Evolutionary conservation across 2,113 vertebrate genomes (phyloP).

Genomic region (Mellivora capensis): DNA sequence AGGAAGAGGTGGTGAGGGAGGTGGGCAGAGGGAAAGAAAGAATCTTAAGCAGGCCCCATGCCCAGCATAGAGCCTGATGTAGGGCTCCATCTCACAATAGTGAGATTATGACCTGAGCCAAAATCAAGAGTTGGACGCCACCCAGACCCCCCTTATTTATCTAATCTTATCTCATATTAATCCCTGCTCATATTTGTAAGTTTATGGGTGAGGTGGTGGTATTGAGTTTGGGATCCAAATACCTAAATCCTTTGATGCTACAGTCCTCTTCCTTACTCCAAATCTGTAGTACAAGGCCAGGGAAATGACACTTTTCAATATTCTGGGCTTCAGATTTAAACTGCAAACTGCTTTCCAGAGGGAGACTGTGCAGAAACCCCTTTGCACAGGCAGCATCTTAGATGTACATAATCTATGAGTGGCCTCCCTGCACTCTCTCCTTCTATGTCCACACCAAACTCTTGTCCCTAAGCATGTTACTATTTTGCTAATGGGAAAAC

Average conservation of each 20-base stretch:
- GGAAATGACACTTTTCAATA: neutral
- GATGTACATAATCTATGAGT: too few relatives aligned
- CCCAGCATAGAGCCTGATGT: neutral
- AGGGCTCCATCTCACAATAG: neutral
- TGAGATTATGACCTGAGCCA: neutral
- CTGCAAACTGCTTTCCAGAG: neutral
- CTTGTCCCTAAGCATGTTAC: neutral
- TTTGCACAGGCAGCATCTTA: neutral
- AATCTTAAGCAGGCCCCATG: neutral
- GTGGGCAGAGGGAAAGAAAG: neutral
- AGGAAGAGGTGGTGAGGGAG: neutral
- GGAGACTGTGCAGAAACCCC: neutral
- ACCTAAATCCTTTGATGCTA: neutral
- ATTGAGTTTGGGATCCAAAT: neutral
- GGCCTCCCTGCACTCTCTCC: neutral
- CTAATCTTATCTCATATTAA: neutral
- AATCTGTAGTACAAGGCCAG: neutral
- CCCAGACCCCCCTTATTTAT: neutral
- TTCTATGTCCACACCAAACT: neutral
- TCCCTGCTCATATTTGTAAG: neutral
- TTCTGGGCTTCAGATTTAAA: neutral
- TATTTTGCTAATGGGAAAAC: neutral
- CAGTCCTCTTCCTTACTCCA: neutral
- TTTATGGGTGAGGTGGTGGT: neutral
- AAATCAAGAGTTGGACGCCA: neutral